phyloP scores from a whole-genome alignment of 2,888 invertebrate genomes.

The Euspilapteryx auroguttella region DNA sequence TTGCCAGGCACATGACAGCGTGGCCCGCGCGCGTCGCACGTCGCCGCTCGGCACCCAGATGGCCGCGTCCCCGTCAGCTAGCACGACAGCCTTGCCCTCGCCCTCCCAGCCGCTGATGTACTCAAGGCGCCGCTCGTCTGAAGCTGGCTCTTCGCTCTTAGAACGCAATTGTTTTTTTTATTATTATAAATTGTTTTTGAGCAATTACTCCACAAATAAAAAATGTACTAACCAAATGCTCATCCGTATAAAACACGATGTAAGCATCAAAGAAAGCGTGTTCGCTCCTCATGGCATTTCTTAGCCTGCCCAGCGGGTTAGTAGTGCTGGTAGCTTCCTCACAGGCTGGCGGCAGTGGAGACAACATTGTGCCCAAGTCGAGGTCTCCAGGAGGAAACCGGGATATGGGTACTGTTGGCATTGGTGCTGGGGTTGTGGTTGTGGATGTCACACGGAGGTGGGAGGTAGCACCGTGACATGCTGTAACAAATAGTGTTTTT shows the following conservation, averaged over 20 bases:
- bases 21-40: conserved; percentile 79
- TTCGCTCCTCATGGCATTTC: conserved; percentile 52
- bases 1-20: conserved; percentile 88
- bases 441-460: conserved; percentile 13
- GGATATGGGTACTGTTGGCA: conserved; percentile 11
- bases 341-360: conserved; percentile 16
- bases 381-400: conserved; percentile 15
- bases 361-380: conserved; percentile 16
- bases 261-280: conserved; percentile 66
- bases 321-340: conserved; percentile 21
- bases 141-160: conserved; percentile 81
- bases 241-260: conserved; percentile 77
- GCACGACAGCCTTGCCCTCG: conserved; percentile 71
- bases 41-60: conserved; percentile 94
- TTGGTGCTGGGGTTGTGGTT: conserved; percentile 11
- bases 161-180: no score
- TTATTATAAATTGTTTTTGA: no score
- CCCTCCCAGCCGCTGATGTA: conserved; percentile 85
- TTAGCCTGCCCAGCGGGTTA: conserved; percentile 33
- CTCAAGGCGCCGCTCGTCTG: conserved; percentile 73
- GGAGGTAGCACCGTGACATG: conserved; percentile 12
- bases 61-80: conserved; percentile 77
- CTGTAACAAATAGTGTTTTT: conserved; percentile 5
- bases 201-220: no score
- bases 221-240: conserved; percentile 81